Evolutionary conservation across 2,888 invertebrate genomes (phyloP), one percentile per base, ranked within the genome.

Genomic region (Drosophila conformis): DNA sequence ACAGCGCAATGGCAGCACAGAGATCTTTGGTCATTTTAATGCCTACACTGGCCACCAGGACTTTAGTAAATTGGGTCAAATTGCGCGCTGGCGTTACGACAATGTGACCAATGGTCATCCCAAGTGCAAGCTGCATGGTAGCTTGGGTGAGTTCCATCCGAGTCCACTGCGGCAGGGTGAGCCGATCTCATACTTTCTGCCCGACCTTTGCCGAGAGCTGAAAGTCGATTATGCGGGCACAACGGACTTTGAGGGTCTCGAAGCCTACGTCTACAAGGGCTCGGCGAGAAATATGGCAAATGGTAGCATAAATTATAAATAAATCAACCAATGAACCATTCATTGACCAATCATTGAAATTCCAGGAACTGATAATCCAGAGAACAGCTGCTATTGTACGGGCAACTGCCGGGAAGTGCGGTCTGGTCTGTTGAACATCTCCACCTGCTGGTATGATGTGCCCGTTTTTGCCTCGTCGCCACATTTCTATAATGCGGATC

Each of bases 381-480:
- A 94, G 51, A 95, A 96, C 90, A 92, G 94, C 46, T 97, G 97
- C 82, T 96, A 94, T 92, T 97, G 96, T 91, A 94, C 83, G 95
- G 96, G 82, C 1, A 77, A 78, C 94, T 95, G 95, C 73, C 95
- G 96, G 88, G 76, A 87, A 18, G 93, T 94, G 36, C 96, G 96
- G 75, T 94, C 95, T 1, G 97, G 97, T 0, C 93, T 95, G 25
- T 93, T 97, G 87, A 97, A 97, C 91, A 94, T 97, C 25, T 96
- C 96, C 0, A 93, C 95, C 13, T 97, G 97, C 82, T 95, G 96
- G 74, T 96, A 94, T 87, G 97, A 96, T 11, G 96, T 97, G 0
- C 98, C 98, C 0, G 95, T 96, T 0, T 97, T 96, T 91, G 94
- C 97, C 48, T 96, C 97, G 1, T 94, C 96, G 77, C 98, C 98